These are phyloP conservation scores for Nymphalis c-album DNA, from an alignment of 2,888 invertebrate species.

Conservation along the genomic window DNA sequence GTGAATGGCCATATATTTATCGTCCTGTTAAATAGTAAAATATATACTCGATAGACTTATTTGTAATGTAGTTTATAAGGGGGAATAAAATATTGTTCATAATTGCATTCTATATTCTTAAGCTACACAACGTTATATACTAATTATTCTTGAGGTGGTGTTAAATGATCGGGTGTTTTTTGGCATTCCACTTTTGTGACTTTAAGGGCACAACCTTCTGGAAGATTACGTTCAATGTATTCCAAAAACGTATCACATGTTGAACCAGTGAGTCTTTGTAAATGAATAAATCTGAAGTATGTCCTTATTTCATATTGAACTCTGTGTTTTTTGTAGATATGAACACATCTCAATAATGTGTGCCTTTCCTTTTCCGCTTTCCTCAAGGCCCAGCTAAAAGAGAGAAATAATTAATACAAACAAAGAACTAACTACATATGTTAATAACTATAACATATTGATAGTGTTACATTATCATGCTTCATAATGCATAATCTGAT, in stretches of 20 bases:
- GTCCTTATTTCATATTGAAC: constrained; percentile 98
- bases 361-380: constrained; percentile 88
- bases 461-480: no score
- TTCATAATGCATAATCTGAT: no score
- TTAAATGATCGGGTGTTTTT: constrained; percentile 79
- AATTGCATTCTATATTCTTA: constrained; percentile 34
- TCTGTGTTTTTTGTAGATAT: constrained; percentile 95
- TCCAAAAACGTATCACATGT: constrained; percentile 97
- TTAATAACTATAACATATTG: no score
- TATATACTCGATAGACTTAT: constrained; percentile 10
- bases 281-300: constrained; percentile 91
- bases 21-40: constrained; percentile 1
- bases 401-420: constrained; percentile 10
- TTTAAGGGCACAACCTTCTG: constrained; percentile 98
- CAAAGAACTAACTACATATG: no score
- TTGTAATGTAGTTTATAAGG: constrained; percentile 11
- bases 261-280: constrained; percentile 94
- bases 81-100: constrained; percentile 25
- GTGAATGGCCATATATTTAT: constrained; percentile 4
- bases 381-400: constrained; percentile 85
- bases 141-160: constrained; percentile 57
- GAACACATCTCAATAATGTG: constrained; percentile 92
- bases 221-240: constrained; percentile 97
- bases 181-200: constrained; percentile 88
- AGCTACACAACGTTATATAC: constrained; percentile 24